Base-by-base conservation (phyloP, 2,113 vertebrate genomes). In the Corydoras sp. region DNA sequence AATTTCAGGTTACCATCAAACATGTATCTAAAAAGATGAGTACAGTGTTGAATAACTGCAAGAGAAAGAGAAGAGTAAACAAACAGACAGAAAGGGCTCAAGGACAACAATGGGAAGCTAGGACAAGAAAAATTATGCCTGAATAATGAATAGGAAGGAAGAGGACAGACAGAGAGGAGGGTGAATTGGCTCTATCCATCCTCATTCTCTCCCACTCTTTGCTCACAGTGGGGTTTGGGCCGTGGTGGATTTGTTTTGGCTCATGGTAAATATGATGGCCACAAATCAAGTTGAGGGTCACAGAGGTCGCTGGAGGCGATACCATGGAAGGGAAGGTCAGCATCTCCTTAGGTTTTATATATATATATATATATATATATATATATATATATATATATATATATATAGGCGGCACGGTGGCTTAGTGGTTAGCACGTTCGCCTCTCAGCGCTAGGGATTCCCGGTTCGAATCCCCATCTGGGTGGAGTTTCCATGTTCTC, bases 261-360 rank as follows among this genome's bases (percentile, higher is more conserved):
- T 78, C 68, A 80, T 69, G 81, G 88, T 86, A 79, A 82, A 90
- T 82, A 81, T 82, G 35, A 8, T 43, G 74, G 84, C 67, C 50
- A 84, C 54, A 89, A 89, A 88, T 88, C 85, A 84, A 84, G 74
- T 79, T 68, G 71, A 60, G 77, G 76, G 73, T 81, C 74, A 81
- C 50, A 51, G 72, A 76, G 82, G 83, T 86, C 81, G 80, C 65
- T 71, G 74, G 14, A 8, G 62, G 76, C 76, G 74, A 78, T 75
- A 14, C 10, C 10, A 14, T 53, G 51, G 51, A 3, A 53, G 51
- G 10, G 3, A 14, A 53, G 9, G 35, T 43, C 7, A n/a, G n/a
- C n/a, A n/a, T n/a, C n/a, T n/a, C n/a, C n/a, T n/a, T n/a, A n/a
- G n/a, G n/a, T n/a, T n/a, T n/a, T n/a, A n/a, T n/a, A n/a, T n/a